Evolutionary conservation across 2,888 invertebrate genomes (phyloP).

Genomic region (Formica aserva): DNA sequence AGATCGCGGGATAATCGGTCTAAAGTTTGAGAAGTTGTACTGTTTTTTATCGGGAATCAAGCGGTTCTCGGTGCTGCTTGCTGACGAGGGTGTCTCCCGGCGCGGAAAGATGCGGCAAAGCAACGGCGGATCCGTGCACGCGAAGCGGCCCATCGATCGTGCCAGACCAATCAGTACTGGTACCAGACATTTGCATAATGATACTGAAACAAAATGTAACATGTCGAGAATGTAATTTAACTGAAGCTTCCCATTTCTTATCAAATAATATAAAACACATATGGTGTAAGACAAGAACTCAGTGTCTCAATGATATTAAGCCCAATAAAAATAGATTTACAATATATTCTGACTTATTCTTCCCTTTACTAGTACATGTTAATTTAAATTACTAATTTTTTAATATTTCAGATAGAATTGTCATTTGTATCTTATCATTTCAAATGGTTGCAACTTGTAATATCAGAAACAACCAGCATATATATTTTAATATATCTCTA

Average conservation of each 20-base stretch:
- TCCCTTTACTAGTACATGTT: not conserved
- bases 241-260: slow-evolving; percentile 20
- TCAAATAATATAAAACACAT: not conserved
- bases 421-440: not conserved
- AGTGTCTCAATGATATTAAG: not conserved
- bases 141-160: slow-evolving; percentile 96
- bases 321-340: not conserved
- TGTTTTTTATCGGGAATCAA: slow-evolving; percentile 87
- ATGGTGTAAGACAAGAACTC: not conserved
- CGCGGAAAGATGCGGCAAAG: slow-evolving; percentile 94
- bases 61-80: slow-evolving; percentile 77
- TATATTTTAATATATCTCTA: slow-evolving; percentile 32
- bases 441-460: not conserved
- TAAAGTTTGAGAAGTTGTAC: slow-evolving; percentile 90
- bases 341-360: not conserved
- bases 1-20: slow-evolving; percentile 96
- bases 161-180: slow-evolving; percentile 95
- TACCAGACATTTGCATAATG: slow-evolving; percentile 93
- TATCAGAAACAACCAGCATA: not conserved
- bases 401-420: not conserved
- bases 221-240: slow-evolving; percentile 1
- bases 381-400: not conserved
- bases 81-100: slow-evolving; percentile 89
- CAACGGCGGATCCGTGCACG: slow-evolving; percentile 92
- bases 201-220: slow-evolving; percentile 86